Evolutionary conservation across 2,797 vertebrate species (phyloP).

Genomic region (Stomatorhinus walkeri): DNA sequence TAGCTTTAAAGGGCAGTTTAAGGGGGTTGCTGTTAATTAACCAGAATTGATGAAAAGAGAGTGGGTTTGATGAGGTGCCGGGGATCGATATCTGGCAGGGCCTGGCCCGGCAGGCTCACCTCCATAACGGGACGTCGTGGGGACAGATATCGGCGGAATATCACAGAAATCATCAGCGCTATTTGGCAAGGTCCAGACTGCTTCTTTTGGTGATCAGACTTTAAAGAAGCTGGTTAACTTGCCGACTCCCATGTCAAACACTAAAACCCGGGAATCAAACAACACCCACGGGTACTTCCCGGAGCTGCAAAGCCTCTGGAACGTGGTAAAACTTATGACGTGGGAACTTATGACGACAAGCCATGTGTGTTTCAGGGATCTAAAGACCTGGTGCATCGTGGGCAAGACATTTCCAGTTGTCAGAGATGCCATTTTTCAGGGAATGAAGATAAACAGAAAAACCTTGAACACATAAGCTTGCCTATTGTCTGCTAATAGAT

Average conservation of each 20-base stretch:
- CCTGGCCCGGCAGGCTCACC: neutral
- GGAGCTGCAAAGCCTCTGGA: neutral
- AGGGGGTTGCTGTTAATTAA: constrained; percentile 12
- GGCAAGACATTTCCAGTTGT: neutral
- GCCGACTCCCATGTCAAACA: neutral
- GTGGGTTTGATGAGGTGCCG: constrained; percentile 1
- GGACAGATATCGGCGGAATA: neutral
- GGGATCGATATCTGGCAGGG: constrained; percentile 4
- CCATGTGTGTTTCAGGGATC: neutral
- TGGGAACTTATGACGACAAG: neutral
- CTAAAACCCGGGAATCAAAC: neutral
- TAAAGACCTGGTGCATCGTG: neutral
- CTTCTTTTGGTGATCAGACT: neutral
- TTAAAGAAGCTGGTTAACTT: neutral
- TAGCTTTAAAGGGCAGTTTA: constrained; percentile 14
- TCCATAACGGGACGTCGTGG: neutral
- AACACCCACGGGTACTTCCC: neutral
- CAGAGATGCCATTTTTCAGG: neutral
- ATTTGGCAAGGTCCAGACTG: neutral
- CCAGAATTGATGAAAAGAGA: neutral
- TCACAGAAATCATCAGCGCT: neutral
- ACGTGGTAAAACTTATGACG: neutral
- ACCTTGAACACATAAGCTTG: neutral
- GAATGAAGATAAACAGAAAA: neutral
- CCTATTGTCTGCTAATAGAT: neutral